A percentile compares a stretch with the other conserved stretches of the same genome.
phyloP scores from a whole-genome alignment of 2,113 vertebrate genomes.

The Strix aluco region DNA sequence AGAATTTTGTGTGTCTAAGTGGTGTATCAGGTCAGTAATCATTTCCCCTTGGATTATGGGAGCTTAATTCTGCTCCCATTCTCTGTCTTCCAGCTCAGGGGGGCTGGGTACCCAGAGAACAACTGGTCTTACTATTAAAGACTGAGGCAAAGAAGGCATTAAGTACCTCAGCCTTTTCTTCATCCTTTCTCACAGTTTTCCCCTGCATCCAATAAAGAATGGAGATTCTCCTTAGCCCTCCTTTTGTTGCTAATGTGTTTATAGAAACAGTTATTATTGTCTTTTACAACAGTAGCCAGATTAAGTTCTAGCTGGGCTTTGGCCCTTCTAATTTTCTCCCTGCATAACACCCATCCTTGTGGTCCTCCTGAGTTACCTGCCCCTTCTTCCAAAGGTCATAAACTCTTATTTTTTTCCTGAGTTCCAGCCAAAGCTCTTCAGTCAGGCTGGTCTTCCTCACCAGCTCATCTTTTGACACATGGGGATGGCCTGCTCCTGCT shows the following conservation, averaged over 20 bases:
- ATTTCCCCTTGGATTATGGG: too few species aligned
- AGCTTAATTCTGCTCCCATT: background rate
- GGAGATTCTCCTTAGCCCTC: too few species aligned
- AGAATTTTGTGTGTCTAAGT: background rate
- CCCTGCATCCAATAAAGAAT: too few species aligned
- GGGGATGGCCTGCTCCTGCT: too few species aligned
- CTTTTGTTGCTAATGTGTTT: too few species aligned
- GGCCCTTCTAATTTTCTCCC: background rate
- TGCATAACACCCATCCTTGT: background rate
- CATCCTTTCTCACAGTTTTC: too few species aligned
- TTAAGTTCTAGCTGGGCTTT: background rate
- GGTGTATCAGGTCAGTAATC: background rate
- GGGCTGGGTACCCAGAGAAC: too few species aligned
- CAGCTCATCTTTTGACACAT: fast-evolving
- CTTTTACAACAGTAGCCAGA: background rate
- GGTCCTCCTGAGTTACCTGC: background rate
- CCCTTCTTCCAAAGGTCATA: background rate
- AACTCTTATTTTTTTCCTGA: background rate
- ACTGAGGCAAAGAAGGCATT: too few species aligned
- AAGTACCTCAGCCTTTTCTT: too few species aligned
- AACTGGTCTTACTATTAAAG: background rate
- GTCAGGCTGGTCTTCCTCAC: background rate
- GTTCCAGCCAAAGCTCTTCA: background rate
- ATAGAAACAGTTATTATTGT: too few species aligned
- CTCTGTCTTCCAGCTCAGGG: background rate